Base-by-base conservation (phyloP, 2,113 vertebrate genomes). In the Procavia capensis region DNA sequence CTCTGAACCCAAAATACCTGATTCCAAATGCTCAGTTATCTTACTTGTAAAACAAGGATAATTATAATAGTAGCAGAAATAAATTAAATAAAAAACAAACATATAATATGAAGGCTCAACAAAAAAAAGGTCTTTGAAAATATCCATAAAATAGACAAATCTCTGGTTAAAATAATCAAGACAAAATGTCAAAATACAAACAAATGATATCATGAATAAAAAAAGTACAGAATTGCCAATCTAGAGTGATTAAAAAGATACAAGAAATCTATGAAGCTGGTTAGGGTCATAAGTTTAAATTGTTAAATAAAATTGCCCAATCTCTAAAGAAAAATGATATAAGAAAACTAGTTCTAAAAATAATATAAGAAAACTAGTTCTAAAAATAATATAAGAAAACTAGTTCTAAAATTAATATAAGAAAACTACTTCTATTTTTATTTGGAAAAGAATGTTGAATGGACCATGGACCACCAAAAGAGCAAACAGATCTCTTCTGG, bases 81-180 rank as follows among this genome's bases (percentile, higher is more conserved):
- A 80, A 89, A 31, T 68, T 50, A 85, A 90, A 80, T 36, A 70
- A 20, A 78, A 91, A 87, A 50, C 50, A 79, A 90, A 80, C 7
- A 50, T 54, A 74, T 64, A 50, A 61, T 68, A 68, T 19, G 85
- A n/a, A 50, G 57, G 1, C 25, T 84, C 47, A 39, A 47, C 20
- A 83, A 91, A 88, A 59, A 25, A 92, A 82, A 87, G 36, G 0
- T 78, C 47, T 84, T 89, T 83, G 34, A 90, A 76, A 94, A 59
- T 27, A 85, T 84, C 59, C 84, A 5, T 79, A 31, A 91, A 91
- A 86, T 81, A 43, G 31, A 63, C 16, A 86, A 91, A 74, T 54
- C 43, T 19, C 39, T 34, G 14, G 13, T 61, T 90, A 75, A 34
- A 47, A 81, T 70, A 74, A 86, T 64, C 3, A 50, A 63, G 45